Percentiles rank a stretch among this genome's conserved stretches.
These are phyloP conservation scores for Orchestes rusci DNA, from an alignment of 2,888 invertebrate genomes.

Conservation along the genomic window DNA sequence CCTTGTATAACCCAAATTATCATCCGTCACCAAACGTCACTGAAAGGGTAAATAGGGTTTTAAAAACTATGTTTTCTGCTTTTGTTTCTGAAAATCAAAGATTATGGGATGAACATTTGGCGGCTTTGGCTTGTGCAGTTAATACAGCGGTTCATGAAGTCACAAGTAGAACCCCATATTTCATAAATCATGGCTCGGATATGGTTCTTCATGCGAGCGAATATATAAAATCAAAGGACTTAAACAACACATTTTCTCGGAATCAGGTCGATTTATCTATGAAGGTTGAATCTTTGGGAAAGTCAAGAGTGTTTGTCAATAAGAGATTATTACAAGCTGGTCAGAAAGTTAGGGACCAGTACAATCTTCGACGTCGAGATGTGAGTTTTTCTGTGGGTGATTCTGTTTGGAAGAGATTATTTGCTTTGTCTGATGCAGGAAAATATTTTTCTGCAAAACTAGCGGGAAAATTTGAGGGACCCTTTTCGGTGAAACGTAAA, in stretches of 20 bases:
- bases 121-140: slow-evolving; percentile 7
- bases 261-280: not conserved
- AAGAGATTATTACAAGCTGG: not conserved
- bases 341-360: not conserved
- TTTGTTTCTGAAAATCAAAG: slow-evolving; percentile 14
- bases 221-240: too few relatives aligned
- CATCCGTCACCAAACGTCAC: slow-evolving; percentile 1
- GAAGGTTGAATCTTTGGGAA: not conserved
- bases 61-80: slow-evolving; percentile 14
- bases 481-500: too few relatives aligned
- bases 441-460: too few relatives aligned
- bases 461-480: too few relatives aligned
- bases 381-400: slow-evolving; percentile 4
- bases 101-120: slow-evolving; percentile 16
- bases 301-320: not conserved
- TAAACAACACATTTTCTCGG: not conserved
- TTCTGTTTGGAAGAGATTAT: slow-evolving; percentile 4
- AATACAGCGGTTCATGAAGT: slow-evolving; percentile 1
- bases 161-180: slow-evolving; percentile 4
- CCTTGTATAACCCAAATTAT: slow-evolving; percentile 7
- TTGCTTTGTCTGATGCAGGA: too few relatives aligned
- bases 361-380: slow-evolving; percentile 9
- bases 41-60: slow-evolving; percentile 11
- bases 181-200: slow-evolving; percentile 5
- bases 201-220: not conserved